Evolutionary conservation across 1,140 invertebrate genomes (phyloP).

Genomic region (Thaumetopoea pityocampa): DNA sequence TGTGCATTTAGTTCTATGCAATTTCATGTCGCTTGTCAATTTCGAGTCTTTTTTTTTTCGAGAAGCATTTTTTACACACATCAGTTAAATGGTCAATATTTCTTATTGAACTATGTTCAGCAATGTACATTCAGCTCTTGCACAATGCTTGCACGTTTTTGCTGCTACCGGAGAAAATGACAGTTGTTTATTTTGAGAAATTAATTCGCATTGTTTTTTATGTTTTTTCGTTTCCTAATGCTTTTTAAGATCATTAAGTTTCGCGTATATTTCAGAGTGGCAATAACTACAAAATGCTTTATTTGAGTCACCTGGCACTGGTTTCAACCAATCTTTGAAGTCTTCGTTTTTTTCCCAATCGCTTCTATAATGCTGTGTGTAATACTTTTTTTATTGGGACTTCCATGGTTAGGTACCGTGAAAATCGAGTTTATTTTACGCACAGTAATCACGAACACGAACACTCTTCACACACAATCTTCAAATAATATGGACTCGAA

Average conservation of each 20-base stretch:
- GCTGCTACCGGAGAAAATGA: conserved; percentile 15
- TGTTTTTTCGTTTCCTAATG: conserved; percentile 17
- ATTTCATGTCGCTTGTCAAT: conserved; percentile 23
- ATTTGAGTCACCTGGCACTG: conserved; percentile 12
- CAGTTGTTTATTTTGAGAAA: conserved; percentile 19
- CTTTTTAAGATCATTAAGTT: conserved; percentile 19
- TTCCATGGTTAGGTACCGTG: no score
- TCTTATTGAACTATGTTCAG: conserved; percentile 16
- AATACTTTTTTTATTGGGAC: no score
- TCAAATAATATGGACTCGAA: no score
- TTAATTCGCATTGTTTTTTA: conserved; percentile 19
- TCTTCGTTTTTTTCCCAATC: conserved; percentile 18
- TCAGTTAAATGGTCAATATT: conserved; percentile 21
- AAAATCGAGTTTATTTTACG: no score
- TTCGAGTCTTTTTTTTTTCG: conserved; percentile 10
- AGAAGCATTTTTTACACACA: conserved; percentile 22
- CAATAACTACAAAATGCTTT: conserved; percentile 23
- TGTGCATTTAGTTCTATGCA: conserved; percentile 49
- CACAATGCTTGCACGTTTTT: conserved; percentile 19
- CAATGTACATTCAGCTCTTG: conserved; percentile 21
- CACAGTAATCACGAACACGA: no score
- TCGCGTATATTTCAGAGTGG: conserved; percentile 22
- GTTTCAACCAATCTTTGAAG: conserved; percentile 23
- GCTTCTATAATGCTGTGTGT: conserved; percentile 23
- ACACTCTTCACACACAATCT: no score